Evolutionary conservation across 92 coral and sea anemone genomes (phyloP).

Genomic region (Paragorgia papillata): DNA sequence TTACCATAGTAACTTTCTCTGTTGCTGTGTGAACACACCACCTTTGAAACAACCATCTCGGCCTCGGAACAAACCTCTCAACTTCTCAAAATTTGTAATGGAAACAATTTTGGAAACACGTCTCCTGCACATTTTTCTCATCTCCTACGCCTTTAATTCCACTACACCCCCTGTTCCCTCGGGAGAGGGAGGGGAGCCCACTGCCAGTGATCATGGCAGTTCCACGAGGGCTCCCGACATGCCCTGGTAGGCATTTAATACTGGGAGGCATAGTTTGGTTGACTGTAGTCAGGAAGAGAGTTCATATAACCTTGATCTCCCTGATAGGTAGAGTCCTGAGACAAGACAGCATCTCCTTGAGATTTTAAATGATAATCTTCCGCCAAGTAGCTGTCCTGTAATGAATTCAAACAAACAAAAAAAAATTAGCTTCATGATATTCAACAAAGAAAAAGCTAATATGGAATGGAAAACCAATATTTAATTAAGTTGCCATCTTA

Average conservation of each 20-base stretch:
- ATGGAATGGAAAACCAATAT: no score
- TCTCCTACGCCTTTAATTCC: background rate
- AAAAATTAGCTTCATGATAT: background rate
- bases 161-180: conserved; percentile 30
- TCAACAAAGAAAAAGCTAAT: no score
- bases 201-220: background rate
- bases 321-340: conserved; percentile 99
- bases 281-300: conserved; percentile 99
- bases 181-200: conserved; percentile 37
- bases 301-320: conserved; percentile 99
- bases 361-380: conserved; percentile 99
- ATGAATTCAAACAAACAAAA: background rate
- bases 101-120: background rate
- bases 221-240: conserved; percentile 25
- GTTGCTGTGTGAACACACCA: background rate
- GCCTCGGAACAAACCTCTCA: conserved; percentile 13
- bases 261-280: conserved; percentile 99
- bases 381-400: conserved; percentile 98
- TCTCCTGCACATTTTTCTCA: conserved; percentile 7
- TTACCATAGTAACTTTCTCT: background rate
- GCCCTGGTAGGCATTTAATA: conserved; percentile 67
- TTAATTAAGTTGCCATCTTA: no score
- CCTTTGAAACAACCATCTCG: background rate
- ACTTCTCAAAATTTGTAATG: conserved; percentile 20
- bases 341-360: conserved; percentile 97